Evolutionary conservation across 2,888 invertebrate genomes (phyloP), one percentile per base, ranked within the genome.

Genomic region (Phlogophora meticulosa): DNA sequence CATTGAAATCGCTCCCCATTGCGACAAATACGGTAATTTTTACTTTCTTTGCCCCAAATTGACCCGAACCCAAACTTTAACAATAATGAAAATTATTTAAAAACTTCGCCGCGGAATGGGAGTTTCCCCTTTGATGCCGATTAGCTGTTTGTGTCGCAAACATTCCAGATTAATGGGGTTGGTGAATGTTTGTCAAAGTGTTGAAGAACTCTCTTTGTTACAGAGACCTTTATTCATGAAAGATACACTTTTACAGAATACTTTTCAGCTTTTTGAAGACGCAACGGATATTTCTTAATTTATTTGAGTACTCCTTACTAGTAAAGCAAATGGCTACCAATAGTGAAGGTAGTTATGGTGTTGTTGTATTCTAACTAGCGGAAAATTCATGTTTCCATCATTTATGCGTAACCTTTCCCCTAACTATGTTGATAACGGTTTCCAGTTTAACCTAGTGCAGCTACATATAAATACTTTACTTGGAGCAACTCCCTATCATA

Each of bases 31-130:
- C 71, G 72, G 75, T 56, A 69, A 78, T 81, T 80, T 81, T 82
- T 82, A 75, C 73, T 76, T 81, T 75, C 61, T 65, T 72, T 68
- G 52, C 59, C 63, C 65, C 64, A 77, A 83, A 65, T 72, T 81
- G 69, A 79, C 77, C 81, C 64, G 34, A 62, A 15, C 24, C 49
- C 43, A 69, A 82, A 82, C 78, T 83, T 83, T 81, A 69, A 81
- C 80, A 82, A 83, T 82, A 82, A 83, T 82, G 71, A 81, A 81
- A 83, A 82, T 83, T 83, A 83, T 82, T 83, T 75, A 77, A 82
- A 81, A 83, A 82, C 74, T 83, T 82, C 20, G 53, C 69, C 40
- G 32, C 73, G 51, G 48, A 83, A 79, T 81, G 66, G 69, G 64
- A 73, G 34, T 78, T 75, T 69, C 68, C 73, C 69, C 74, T 72